Base-by-base conservation (phyloP, 2,888 invertebrate genomes). In the Synergus japonicus region DNA sequence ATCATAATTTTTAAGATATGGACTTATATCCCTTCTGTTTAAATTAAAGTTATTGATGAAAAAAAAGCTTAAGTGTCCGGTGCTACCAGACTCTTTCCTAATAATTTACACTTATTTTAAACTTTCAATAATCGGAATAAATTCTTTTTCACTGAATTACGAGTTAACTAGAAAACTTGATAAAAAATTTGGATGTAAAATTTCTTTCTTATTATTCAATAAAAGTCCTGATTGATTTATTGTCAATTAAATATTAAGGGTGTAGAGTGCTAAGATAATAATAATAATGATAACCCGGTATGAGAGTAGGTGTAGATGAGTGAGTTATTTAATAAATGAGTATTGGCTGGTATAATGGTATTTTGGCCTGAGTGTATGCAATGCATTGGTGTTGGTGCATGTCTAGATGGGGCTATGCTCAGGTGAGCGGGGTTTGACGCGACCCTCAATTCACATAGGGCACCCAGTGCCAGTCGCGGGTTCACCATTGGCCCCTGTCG, bases 361-460 rank as follows among this genome's bases (percentile, higher is more conserved):
- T 92, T 90, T 88, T 90, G 88, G 90, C 90, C 90, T 90, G 91
- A 89, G 90, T 92, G 91, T 92, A 91, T 92, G 92, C 92, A 92
- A 92, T 91, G 92, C 91, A 91, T 91, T 92, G 92, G 92, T 92
- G 92, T 92, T 92, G 92, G 92, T 92, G 92, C 92, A 92, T 92
- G 92, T 92, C 89, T 92, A 92, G 92, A 92, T 92, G 92, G 92
- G 92, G 88, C 89, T 92, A 87, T 92, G 92, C 89, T 89, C 91
- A 88, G 90, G 91, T 90, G 92, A 92, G 89, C 90, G 92, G 88
- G 91, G 90, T 91, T 87, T 91, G 91, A 88, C 90, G 88, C 90
- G 92, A 87, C 90, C 91, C 88, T 89, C 90, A 85, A 89, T 91
- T 86, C 92, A 91, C 88, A 89, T 92, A 88, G 91, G 91, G 88